Percentiles rank a stretch among this genome's conserved stretches.
Evolutionary conservation across 1,140 invertebrate genomes (phyloP).

Genomic region (Orius insidiosus): DNA sequence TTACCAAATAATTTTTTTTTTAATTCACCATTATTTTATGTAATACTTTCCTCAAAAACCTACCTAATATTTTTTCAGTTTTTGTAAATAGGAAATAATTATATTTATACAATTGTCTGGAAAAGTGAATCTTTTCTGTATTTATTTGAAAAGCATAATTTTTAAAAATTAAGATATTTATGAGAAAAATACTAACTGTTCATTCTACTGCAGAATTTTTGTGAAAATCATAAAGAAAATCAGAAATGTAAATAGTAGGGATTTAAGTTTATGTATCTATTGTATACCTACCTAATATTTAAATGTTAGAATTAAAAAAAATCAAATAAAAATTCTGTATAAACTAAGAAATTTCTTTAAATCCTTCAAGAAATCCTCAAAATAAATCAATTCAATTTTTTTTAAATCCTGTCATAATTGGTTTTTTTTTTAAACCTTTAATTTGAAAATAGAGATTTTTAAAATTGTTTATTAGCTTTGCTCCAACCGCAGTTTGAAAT

Average conservation of each 20-base stretch:
- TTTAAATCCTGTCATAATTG: no score
- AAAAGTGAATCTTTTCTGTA: background rate
- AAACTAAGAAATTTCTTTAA: no score
- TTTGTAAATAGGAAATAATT: background rate
- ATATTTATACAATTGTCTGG: background rate
- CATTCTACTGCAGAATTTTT: background rate
- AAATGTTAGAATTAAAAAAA: background rate
- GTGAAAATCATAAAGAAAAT: slow-evolving; percentile 5
- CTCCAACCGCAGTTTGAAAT: no score
- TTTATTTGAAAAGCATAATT: slow-evolving; percentile 1
- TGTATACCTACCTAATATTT: slow-evolving; percentile 7
- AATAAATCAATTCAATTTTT: no score
- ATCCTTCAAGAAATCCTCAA: no score
- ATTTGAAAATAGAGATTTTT: no score
- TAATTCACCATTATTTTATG: no score
- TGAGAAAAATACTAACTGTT: slow-evolving; percentile 1
- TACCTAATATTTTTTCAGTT: background rate
- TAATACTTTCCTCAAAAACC: no score
- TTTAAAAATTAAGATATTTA: slow-evolving; percentile 1
- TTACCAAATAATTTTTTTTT: slow-evolving; percentile 12
- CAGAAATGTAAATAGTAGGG: slow-evolving; percentile 5
- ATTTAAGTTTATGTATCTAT: slow-evolving; percentile 9
- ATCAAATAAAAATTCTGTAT: no score
- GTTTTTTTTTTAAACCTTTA: no score
- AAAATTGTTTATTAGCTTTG: no score